These are phyloP conservation scores for Strix uralensis DNA, from an alignment of 2,113 vertebrate genomes.

Conservation along the genomic window DNA sequence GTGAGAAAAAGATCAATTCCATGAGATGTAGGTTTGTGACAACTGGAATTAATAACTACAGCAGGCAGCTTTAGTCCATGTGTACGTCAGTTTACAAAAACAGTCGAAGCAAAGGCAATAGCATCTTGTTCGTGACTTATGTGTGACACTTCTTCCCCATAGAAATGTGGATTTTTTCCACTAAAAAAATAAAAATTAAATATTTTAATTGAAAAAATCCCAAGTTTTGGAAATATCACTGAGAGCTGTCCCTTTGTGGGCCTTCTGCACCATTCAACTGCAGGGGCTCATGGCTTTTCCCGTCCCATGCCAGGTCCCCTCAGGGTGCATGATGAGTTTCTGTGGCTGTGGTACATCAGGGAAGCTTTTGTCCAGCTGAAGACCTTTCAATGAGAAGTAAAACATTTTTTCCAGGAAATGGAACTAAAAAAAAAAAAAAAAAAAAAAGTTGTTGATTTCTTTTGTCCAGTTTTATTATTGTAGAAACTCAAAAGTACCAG, in stretches of 20 bases:
- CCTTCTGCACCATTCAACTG: not conserved
- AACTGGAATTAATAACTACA: not conserved
- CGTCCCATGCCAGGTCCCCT: not conserved
- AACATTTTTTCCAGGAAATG: not conserved
- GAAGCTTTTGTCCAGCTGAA: not conserved
- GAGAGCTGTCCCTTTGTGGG: not conserved
- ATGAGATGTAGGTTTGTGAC: not conserved
- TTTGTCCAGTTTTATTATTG: not conserved
- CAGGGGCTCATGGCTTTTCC: not conserved
- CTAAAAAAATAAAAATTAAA: not conserved
- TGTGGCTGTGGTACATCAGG: not conserved
- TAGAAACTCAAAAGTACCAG: not conserved
- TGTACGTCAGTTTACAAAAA: not conserved
- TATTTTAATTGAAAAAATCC: not conserved
- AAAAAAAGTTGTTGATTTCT: not conserved
- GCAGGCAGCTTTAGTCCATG: not conserved
- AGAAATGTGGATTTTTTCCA: not conserved
- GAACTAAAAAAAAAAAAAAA: accelerated
- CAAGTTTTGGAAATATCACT: not conserved
- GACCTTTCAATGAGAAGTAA: not conserved
- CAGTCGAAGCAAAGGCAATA: not conserved
- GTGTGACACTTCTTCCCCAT: not conserved
- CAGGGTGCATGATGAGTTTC: not conserved
- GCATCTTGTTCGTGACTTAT: not conserved
- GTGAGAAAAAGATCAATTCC: not conserved